A percentile compares a stretch with the other conserved stretches of the same genome.
Conservation (phyloP, 2,113 vertebrate genomes). For the Nycticebus coucang region DNA sequence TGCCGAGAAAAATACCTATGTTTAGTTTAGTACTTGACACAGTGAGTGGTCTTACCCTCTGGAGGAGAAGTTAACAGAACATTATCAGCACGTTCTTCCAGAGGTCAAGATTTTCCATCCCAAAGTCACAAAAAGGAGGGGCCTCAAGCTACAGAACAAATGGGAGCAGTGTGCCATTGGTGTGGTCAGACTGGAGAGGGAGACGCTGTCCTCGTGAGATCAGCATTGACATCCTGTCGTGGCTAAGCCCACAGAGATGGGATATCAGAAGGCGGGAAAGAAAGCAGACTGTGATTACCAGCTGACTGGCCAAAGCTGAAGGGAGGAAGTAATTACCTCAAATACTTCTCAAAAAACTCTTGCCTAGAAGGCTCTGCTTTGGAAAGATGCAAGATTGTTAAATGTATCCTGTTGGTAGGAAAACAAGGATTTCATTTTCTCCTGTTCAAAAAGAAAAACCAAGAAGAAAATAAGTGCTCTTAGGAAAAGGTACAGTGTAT, state of each 20-base stretch:
- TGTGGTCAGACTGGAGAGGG: not conserved
- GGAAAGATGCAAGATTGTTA: not conserved
- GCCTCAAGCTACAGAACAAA: not conserved
- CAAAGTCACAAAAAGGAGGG: not conserved
- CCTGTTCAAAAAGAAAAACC: not conserved
- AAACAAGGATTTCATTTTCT: not conserved
- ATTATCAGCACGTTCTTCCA: not conserved
- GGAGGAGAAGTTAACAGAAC: not conserved
- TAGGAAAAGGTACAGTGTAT: not conserved
- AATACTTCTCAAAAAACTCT: not conserved
- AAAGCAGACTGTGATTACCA: not conserved
- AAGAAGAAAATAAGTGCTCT: not conserved
- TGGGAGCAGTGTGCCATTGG: accelerated
- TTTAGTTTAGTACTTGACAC: not conserved
- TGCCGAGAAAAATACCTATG: not conserved
- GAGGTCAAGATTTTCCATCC: not conserved
- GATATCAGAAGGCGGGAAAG: not conserved
- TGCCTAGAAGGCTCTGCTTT: not conserved
- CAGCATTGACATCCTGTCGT: not conserved
- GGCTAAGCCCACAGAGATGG: not conserved
- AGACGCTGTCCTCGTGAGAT: not conserved
- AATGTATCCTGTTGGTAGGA: not conserved
- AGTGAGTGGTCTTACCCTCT: not conserved
- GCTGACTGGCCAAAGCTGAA: not conserved
- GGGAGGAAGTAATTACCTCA: not conserved